Evolutionary conservation across 2,797 vertebrate species (phyloP), one percentile per base, ranked within the genome.

Genomic region (Cynodonichthys magdalenae): DNA sequence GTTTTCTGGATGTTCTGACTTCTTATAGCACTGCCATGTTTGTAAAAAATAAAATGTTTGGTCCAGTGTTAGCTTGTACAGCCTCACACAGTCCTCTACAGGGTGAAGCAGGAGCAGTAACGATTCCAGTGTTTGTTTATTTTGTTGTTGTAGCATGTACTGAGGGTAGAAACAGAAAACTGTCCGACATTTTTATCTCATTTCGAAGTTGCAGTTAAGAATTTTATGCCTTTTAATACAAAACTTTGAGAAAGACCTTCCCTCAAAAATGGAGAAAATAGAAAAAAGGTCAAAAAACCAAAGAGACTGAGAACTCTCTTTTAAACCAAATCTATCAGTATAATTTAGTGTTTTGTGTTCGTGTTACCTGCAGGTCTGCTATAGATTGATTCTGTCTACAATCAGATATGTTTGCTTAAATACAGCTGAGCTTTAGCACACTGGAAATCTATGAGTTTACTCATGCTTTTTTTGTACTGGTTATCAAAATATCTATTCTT

Each of bases 401-500:
- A 24, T 31, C 31, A 31, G 31, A 31, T 31, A 2, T 2, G 3
- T 39, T 39, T 12, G 36, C 12, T 36, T 39, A 39, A 10, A 12
- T 39, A 12, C 36, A 39, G 36, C 36, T 39, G 36, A 36, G 9
- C 34, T 36, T 36, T 11, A 36, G 10, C 34, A 36, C 10, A 10
- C 55, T 48, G 49, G 15, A 2, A 15, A 28, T 48, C n/a, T 8
- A 6, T 51, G 10, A n/a, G 41, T 57, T 47, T 46, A n/a, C 18
- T 24, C 9, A 9, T 58, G 4, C 45, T 54, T 55, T 67, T 15
- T 70, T 41, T 56, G 20, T 59, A n/a, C 44, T 4, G 29, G 15
- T 51, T 3, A 55, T 39, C 9, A 18, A 15, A 53, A 61, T 6
- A 2, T 61, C 14, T 36, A 1, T 58, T 29, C 51, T 31, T 53